Evolutionary conservation across 2,888 invertebrate genomes (phyloP).

Genomic region (Tetragnatha montana): DNA sequence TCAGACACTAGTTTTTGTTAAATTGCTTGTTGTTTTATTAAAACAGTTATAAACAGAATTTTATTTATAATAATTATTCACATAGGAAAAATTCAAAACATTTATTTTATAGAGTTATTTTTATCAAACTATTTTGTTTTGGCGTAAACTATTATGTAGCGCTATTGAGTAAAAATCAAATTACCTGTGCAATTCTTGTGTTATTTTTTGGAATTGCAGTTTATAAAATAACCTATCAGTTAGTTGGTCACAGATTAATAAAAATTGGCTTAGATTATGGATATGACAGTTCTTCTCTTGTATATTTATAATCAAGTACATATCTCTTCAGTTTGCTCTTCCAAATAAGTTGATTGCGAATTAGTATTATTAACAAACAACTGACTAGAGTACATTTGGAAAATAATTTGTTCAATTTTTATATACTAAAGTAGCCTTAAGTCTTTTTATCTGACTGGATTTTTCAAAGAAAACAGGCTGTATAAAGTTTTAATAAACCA

Average conservation of each 20-base stretch:
- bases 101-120: neutral
- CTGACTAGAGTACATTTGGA: neutral
- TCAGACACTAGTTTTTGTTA: slow-evolving; percentile 10
- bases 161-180: slow-evolving; percentile 16
- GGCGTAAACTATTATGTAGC: neutral
- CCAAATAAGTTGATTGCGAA: neutral
- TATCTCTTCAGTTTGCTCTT: neutral
- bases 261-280: neutral
- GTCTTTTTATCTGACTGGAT: neutral
- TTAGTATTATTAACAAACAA: no score
- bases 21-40: slow-evolving; percentile 32
- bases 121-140: slow-evolving; percentile 14
- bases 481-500: neutral
- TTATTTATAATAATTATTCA: neutral
- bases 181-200: slow-evolving; percentile 24
- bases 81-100: neutral
- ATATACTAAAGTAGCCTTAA: neutral
- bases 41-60: neutral
- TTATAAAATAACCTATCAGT: neutral
- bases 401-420: neutral
- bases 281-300: neutral
- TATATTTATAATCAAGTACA: neutral
- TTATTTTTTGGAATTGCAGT: neutral
- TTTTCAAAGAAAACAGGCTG: neutral
- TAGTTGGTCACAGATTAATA: no score